phyloP scores from a whole-genome alignment of 2,113 vertebrate species.

The Globicephala melas region DNA sequence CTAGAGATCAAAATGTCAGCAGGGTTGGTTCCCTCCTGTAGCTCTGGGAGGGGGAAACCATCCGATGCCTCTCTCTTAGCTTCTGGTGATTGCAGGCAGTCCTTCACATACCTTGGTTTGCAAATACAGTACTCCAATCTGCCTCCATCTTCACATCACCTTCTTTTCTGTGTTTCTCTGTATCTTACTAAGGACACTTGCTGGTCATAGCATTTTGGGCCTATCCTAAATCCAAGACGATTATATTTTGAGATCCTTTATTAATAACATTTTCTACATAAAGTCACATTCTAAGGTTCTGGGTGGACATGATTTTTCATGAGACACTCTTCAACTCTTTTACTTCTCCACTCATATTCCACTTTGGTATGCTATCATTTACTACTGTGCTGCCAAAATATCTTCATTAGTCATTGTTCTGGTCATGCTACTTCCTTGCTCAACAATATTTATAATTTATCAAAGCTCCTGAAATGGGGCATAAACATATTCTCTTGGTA shows the following conservation, averaged over 20 bases:
- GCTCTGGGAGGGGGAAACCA: not conserved
- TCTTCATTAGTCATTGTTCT: not conserved
- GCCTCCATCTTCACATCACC: not conserved
- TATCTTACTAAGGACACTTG: not conserved
- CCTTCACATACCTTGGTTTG: not conserved
- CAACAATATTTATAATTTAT: not conserved
- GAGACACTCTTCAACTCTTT: not conserved
- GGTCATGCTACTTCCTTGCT: not conserved
- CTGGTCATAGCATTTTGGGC: not conserved
- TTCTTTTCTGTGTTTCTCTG: not conserved
- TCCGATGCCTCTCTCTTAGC: not conserved
- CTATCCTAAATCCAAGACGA: not conserved
- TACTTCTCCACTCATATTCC: not conserved
- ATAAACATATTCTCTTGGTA: not conserved
- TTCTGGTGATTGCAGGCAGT: not conserved
- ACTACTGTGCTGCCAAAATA: not conserved
- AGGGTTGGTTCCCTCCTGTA: not conserved
- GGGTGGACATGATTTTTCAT: not conserved
- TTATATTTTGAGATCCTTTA: not conserved
- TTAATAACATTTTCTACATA: not conserved
- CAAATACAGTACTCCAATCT: not conserved
- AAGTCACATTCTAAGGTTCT: not conserved
- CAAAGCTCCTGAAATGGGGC: not conserved
- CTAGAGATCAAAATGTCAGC: not conserved
- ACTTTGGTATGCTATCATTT: not conserved